Conservation (phyloP, 2,797 vertebrate genomes). For the Aphelocoma californica region DNA sequence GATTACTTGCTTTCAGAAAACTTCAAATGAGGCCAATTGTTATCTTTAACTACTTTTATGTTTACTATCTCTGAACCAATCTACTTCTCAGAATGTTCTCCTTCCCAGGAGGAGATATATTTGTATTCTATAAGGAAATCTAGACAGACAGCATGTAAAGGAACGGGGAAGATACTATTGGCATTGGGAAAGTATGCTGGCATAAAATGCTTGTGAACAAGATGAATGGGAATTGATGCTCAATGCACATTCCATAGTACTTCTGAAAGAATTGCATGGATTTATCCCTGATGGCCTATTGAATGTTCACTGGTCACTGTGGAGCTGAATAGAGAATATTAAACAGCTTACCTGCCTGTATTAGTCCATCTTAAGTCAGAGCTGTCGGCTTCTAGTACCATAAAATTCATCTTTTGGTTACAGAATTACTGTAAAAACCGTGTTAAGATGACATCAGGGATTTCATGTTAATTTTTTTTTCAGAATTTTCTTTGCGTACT, state of each 20-base stretch:
- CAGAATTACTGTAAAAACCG: neutral
- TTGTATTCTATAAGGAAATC: neutral
- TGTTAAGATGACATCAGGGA: neutral
- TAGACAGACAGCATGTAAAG: neutral
- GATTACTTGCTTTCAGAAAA: neutral
- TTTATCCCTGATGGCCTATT: neutral
- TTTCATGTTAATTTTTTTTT: neutral
- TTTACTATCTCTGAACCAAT: neutral
- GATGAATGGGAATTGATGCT: neutral
- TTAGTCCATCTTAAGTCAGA: neutral
- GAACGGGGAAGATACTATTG: neutral
- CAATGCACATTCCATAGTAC: neutral
- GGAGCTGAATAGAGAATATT: neutral
- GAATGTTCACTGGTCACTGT: neutral
- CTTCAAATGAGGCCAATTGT: neutral
- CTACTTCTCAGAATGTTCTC: neutral
- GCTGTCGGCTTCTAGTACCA: neutral
- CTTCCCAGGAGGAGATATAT: neutral
- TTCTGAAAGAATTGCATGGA: neutral
- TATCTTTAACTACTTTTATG: neutral
- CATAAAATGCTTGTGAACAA: neutral
- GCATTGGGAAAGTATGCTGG: neutral
- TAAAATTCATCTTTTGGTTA: neutral
- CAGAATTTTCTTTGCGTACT: neutral
- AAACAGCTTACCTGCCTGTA: neutral